Conservation (phyloP, 2,797 vertebrate genomes). For the Lophius americanus region DNA sequence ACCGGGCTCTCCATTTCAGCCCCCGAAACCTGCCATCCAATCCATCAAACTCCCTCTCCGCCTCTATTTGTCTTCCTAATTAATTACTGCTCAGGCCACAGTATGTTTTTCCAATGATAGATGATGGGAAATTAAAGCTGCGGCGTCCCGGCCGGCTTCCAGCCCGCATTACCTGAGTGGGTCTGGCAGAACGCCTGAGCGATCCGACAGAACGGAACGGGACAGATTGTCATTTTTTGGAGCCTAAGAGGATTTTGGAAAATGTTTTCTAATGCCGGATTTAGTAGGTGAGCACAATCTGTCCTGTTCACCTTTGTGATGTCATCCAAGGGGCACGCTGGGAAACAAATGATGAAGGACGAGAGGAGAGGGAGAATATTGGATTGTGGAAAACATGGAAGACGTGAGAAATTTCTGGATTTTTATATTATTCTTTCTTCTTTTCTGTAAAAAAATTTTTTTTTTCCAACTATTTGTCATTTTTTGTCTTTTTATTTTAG, state of each 20-base stretch:
- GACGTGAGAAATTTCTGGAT: too few relatives aligned
- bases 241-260: conserved; percentile 81
- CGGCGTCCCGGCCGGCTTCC: conserved; percentile 67
- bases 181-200: conserved; percentile 76
- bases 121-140: conserved; percentile 74
- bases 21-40: conserved; percentile 70
- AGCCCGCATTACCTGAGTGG: conserved; percentile 79
- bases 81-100: conserved; percentile 76
- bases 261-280: conserved; percentile 79
- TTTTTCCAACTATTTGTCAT: too few relatives aligned
- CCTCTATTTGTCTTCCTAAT: conserved; percentile 80
- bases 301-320: conserved; percentile 76
- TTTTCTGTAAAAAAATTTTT: background rate
- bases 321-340: conserved; percentile 61
- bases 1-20: conserved; percentile 65
- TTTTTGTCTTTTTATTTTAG: too few relatives aligned
- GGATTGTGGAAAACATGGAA: too few relatives aligned
- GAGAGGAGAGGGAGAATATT: too few relatives aligned
- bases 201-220: conserved; percentile 67
- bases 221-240: conserved; percentile 74
- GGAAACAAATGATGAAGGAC: conserved; percentile 5
- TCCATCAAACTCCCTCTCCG: conserved; percentile 70
- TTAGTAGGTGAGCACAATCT: conserved; percentile 83
- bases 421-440: background rate
- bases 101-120: conserved; percentile 77